Conservation (phyloP, 2,888 invertebrate genomes). For the Trichogramma evanescens region DNA sequence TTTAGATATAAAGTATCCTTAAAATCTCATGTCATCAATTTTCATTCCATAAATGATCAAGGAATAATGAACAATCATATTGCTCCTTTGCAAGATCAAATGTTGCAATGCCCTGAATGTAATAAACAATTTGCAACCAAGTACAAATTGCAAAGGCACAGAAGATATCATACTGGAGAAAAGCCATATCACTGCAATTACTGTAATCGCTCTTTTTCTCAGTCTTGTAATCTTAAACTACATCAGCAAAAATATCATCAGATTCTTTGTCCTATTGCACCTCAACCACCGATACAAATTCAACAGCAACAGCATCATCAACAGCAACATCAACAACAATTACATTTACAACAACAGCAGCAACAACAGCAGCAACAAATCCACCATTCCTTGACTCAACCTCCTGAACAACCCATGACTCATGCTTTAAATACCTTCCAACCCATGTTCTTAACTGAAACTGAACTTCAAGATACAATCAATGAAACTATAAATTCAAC, state of each 20-base stretch:
- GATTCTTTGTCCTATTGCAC: slow-evolving; percentile 25
- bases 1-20: slow-evolving; percentile 41
- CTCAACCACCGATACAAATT: slow-evolving; percentile 16
- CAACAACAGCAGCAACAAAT: slow-evolving; percentile 13
- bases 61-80: slow-evolving; percentile 16
- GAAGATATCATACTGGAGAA: slow-evolving; percentile 40
- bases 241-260: slow-evolving; percentile 39
- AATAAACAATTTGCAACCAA: slow-evolving; percentile 42
- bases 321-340: neutral
- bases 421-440: slow-evolving; percentile 32
- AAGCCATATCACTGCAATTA: slow-evolving; percentile 38
- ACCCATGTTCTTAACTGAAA: slow-evolving; percentile 38
- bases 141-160: slow-evolving; percentile 39
- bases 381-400: slow-evolving; percentile 19
- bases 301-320: neutral
- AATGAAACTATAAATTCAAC: slow-evolving; percentile 41
- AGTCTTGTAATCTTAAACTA: slow-evolving; percentile 41
- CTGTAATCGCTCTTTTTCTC: slow-evolving; percentile 41
- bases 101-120: slow-evolving; percentile 36
- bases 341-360: neutral
- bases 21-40: slow-evolving; percentile 41
- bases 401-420: slow-evolving; percentile 19
- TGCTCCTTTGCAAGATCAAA: slow-evolving; percentile 22
- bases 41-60: slow-evolving; percentile 33
- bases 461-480: slow-evolving; percentile 40